Base-by-base conservation (phyloP, 2,113 vertebrate species). In the Baryphthengus martii region DNA sequence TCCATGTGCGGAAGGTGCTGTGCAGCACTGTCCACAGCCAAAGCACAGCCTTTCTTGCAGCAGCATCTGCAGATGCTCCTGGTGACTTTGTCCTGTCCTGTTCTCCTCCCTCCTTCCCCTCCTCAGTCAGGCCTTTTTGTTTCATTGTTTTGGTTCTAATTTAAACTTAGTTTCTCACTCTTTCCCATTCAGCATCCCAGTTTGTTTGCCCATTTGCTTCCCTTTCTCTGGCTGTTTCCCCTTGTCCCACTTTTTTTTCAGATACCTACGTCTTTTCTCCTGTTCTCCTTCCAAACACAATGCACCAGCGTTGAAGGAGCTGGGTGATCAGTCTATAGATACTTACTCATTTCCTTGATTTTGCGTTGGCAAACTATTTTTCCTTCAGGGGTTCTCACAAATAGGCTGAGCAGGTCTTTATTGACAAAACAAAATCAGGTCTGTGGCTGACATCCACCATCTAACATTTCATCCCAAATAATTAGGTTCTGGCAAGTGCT, bases 261-360 rank as follows among this genome's bases (percentile, higher is more conserved):
- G 23, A 25, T 67, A 50, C 31, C 65, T 75, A 7, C 11, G n/a
- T 20, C 35, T 71, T 90, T 85, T 49, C 45, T 71, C 55, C 29
- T 23, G 18, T 31, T 58, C 31, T 56, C 62, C 61, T 71, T 91
- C 81, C 78, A 96, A 70, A 68, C 29, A 35, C 5, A 88, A 76
- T 50, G 78, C 62, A 58, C 19, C n/a, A 61, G n/a, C 3, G 1
- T 0, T 61, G 82, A 59, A 81, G 77, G 70, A 74, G 44, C 89
- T 55, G 70, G 65, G 72, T 63, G 62, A 81, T 37, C 62, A 25
- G 24, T 47, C 49, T 77, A 21, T 79, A 92, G 83, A 37, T 78
- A 44, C 96, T 93, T 91, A 78, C 58, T 72, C 53, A 76, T 93
- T 85, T 88, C 90, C 88, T 94, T 85, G 77, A 61, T 76, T 95